A percentile compares a stretch with the other conserved stretches of the same genome.
phyloP scores from a whole-genome alignment of 2,113 vertebrate species.

The Gambusia affinis region DNA sequence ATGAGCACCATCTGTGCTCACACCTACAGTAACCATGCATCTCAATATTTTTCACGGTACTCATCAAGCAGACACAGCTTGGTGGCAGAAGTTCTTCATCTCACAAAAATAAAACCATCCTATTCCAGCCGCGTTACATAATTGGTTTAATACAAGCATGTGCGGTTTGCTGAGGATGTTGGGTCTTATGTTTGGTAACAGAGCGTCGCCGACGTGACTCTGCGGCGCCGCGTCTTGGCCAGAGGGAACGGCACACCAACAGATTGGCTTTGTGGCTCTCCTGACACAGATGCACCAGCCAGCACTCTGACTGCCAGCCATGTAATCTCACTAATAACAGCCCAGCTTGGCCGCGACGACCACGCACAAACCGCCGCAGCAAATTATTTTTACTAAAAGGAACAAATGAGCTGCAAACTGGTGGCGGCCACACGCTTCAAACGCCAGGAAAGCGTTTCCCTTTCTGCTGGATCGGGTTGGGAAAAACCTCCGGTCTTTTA shows the following conservation, averaged over 20 bases:
- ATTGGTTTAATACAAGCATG: not conserved
- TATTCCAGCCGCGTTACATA: not conserved
- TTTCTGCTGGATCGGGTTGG: slow-evolving; percentile 10
- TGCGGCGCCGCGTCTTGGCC: slow-evolving; percentile 12
- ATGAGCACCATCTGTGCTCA: slow-evolving; percentile 62
- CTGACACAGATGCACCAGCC: slow-evolving; percentile 54
- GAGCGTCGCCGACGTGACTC: slow-evolving; percentile 2
- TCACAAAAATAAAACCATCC: not conserved
- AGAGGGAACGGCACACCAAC: slow-evolving; percentile 29
- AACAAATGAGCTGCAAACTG: slow-evolving; percentile 23
- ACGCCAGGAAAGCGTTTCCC: not conserved
- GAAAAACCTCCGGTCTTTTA: not conserved
- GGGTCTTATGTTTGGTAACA: not conserved
- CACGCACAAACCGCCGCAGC: slow-evolving; percentile 17
- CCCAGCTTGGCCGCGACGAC: slow-evolving; percentile 45
- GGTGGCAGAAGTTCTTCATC: not conserved
- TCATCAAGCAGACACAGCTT: slow-evolving; percentile 2
- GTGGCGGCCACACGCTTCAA: not conserved
- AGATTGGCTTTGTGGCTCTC: slow-evolving; percentile 52
- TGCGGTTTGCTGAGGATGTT: not conserved
- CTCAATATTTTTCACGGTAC: slow-evolving; percentile 15
- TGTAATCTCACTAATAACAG: slow-evolving; percentile 59
- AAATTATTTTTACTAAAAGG: slow-evolving; percentile 24
- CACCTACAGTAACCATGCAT: slow-evolving; percentile 48
- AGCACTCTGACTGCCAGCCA: slow-evolving; percentile 44